Evolutionary conservation across 2,888 invertebrate species (phyloP).

Genomic region (Sinelater perroti): DNA sequence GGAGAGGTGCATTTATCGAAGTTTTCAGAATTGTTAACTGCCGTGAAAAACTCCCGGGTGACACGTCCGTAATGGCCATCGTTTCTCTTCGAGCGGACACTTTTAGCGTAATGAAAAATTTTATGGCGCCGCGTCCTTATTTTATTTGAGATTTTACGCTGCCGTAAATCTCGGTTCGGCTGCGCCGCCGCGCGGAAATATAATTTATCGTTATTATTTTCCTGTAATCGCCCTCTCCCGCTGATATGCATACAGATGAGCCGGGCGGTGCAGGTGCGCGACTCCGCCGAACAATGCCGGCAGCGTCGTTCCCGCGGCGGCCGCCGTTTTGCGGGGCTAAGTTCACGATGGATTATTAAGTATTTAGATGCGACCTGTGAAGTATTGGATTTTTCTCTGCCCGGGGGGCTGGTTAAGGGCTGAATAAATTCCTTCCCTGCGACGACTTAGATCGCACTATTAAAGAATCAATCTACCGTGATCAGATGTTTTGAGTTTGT

Average conservation of each 20-base stretch:
- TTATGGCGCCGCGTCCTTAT: constrained; percentile 44
- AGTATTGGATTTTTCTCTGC: too few relatives aligned
- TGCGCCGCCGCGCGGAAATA: constrained; percentile 27
- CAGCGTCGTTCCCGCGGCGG: constrained; percentile 8
- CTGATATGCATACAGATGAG: constrained; percentile 26
- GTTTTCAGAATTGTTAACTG: constrained; percentile 44
- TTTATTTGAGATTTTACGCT: constrained; percentile 37
- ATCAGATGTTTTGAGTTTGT: too few relatives aligned
- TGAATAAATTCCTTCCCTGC: too few relatives aligned
- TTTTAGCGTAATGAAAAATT: constrained; percentile 56
- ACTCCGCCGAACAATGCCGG: constrained; percentile 16
- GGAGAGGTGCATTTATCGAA: constrained; percentile 31
- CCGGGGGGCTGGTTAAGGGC: too few relatives aligned
- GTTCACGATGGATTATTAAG: constrained; percentile 11
- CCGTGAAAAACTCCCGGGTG: constrained; percentile 47
- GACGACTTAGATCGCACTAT: too few relatives aligned
- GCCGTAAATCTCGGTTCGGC: constrained; percentile 28
- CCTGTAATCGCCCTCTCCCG: constrained; percentile 36
- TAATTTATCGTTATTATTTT: constrained; percentile 41
- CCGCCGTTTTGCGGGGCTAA: neutral
- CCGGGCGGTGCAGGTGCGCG: constrained; percentile 11
- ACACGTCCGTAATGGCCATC: constrained; percentile 52
- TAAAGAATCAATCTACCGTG: too few relatives aligned
- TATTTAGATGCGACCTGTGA: neutral
- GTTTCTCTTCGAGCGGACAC: constrained; percentile 50